Base-by-base conservation (phyloP, 2,797 vertebrate species). In the Schizothorax lantsangensis region DNA sequence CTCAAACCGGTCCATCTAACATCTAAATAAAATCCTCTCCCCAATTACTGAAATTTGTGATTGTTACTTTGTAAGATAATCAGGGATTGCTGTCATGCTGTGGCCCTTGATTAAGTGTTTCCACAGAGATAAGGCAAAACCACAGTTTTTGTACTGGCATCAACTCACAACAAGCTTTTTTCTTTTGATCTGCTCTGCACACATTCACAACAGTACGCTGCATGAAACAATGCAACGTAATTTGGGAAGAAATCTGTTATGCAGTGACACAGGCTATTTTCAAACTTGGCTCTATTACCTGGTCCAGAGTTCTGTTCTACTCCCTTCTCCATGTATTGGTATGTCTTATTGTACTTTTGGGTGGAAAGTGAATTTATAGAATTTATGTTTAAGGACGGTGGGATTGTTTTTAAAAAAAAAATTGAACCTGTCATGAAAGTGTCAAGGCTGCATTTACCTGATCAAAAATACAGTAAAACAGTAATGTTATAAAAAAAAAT, bases 21-120 rank as follows among this genome's bases (percentile, higher is more conserved):
- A 64, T 74, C 69, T 40, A 86, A 81, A 86, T 75, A 86, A 86
- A 81, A 74, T 75, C 79, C 57, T 75, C 45, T 52, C 64, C 33
- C 71, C 79, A 81, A 81, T 81, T 68, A 66, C 78, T 72, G 43
- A 47, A 81, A 81, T 86, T 21, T 1, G 2, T 30, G 54, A 80
- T 81, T 47, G 54, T 74, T 64, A 80, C 69, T 72, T 38, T 40
- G 57, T 64, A 40, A 81, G 30, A 86, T 75, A 66, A 75, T 75
- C 69, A 66, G 79, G 71, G 43, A 52, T 66, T 74, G 30, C 23
- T 66, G 85, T 86, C 69, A 52, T 86, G 79, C 79, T 73, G 79
- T 86, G 85, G 69, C 57, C 45, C 57, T 81, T 81, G 57, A 86
- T 86, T 86, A 81, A 74, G 85, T 74, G 54, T 80, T 81, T 86